Percentiles rank a stretch among this genome's conserved stretches.
phyloP scores from a whole-genome alignment of 2,797 vertebrate species.

The Microctenopoma steveboyesi region DNA sequence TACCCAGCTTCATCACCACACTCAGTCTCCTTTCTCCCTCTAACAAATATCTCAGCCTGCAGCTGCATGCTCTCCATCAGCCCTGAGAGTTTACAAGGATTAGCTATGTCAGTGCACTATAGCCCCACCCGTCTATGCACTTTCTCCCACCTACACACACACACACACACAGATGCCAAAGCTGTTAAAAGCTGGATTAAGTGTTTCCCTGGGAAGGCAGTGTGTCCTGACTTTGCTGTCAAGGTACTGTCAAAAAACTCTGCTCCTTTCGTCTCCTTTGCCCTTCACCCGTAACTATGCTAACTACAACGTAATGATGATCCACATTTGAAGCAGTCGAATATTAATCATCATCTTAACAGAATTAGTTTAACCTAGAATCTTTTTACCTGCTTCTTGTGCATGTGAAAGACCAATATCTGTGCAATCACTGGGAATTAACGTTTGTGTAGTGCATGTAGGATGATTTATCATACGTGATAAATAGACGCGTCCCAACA shows the following conservation, averaged over 20 bases:
- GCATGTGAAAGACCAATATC: neutral
- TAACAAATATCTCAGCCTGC: conserved; percentile 65
- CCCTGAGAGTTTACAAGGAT: conserved; percentile 79
- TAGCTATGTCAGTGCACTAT: conserved; percentile 74
- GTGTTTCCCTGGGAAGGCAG: conserved; percentile 67
- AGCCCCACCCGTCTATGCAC: conserved; percentile 53
- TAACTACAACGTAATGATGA: conserved; percentile 43
- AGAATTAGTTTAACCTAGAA: neutral
- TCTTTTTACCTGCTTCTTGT: neutral
- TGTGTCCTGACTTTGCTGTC: conserved; percentile 66
- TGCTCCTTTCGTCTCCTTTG: conserved; percentile 50
- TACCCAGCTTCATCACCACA: conserved; percentile 10
- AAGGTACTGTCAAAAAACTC: conserved; percentile 69
- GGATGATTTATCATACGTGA: neutral
- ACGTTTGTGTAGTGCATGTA: no score
- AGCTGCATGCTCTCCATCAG: conserved; percentile 79
- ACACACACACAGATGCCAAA: conserved; percentile 62
- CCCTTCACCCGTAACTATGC: conserved; percentile 50
- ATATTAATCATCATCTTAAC: conserved; percentile 19
- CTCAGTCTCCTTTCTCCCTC: conserved; percentile 22
- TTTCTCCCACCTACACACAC: conserved; percentile 53
- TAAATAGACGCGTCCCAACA: conserved; percentile 15
- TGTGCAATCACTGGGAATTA: neutral
- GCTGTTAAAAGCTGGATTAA: conserved; percentile 80
- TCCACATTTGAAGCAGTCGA: conserved; percentile 33